Evolutionary conservation across 1,140 invertebrate genomes (phyloP), one percentile per base, ranked within the genome.

Genomic region (Drosophila pseudoananassae): DNA sequence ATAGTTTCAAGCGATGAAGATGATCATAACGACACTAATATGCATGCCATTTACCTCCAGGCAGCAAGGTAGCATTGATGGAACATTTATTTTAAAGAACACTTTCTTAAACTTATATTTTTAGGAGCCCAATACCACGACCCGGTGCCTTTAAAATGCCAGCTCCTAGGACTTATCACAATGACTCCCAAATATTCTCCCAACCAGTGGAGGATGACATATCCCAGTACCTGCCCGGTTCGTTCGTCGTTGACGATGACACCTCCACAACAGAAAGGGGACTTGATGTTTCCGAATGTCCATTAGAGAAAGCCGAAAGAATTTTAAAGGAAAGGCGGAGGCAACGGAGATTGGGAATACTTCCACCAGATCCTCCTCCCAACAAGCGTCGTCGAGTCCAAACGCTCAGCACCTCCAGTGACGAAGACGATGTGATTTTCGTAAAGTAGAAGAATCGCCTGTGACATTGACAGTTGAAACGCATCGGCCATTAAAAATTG

Each of bases 1-100:
- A 74, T 91, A 33, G 79, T 85, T 7, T 81, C 82, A 12, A 91
- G 83, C 47, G 93, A 93, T 45, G 91, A 92, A n/a, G 87, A 93
- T 31, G 71, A 46, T 31, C 83, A 27, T 65, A 92, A 9, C 92
- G 94, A 63, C 33, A 88, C 90, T 8, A 80, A 81, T 14, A 93
- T 94, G 92, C 91, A 93, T 25, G 93, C 92, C 4, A 92, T 94
- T 64, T 95, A 95, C 83, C 79, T 95, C 17, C 93, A 93, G 64
- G 93, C 94, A 15, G 75, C 94, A 2, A 94, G 91, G 93, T 94
- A 84, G 79, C 89, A 66, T 4, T 1, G 0, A 9, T 2, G 4
- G 7, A 23, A 10, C 14, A 2, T 4, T n/a, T 5, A 27, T 27
- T 38, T 50, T 2, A n/a, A 8, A 56, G 0, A 20, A 20, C 23